Evolutionary conservation across 2,113 vertebrate genomes (phyloP), one percentile per base, ranked within the genome.

Genomic region (Petaurus breviceps): DNA sequence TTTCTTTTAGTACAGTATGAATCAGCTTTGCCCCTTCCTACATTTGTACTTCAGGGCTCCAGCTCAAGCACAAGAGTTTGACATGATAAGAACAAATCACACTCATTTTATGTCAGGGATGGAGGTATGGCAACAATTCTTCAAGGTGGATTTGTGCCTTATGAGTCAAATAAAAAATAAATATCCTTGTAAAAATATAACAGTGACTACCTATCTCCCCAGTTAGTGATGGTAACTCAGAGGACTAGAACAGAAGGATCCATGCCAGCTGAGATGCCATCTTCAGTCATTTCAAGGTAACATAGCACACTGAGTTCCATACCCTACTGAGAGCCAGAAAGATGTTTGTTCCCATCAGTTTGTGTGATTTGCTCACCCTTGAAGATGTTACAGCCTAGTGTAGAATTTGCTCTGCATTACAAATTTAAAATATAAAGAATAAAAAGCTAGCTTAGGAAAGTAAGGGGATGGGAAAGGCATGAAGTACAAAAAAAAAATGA

Each of bases 261-360:
- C 49, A 31, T 31, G 3, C 11, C 24, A 94, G 97, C 89, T 52
- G 7, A 0, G 0, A 91, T 94, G 54, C 51, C 92, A 92, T 14
- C 8, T 51, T 93, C 92, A 54, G 3, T 57, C 12, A 61, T 90
- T 96, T 68, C 19, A 50, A 26, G 14, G 89, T 91, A 96, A 68
- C 24, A 8, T 22, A 14, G 8, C 14, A 1, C 1, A 93, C 47
- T 90, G 5, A 23, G 90, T 0, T 94, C 55, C 47, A 31, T 0
- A 11, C 77, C 37, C 49, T 93, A 8, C 51, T 95, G 54, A 92
- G 19, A 90, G 43, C 43, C 94, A 52, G 92, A 93, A 26, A 94
- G 94, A 89, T 6, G 0, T 47, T 46, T 24, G 2, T 51, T 54
- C 11, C 0, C 61, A n/a, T 0, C 0, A 24, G 0, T 51, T n/a